Evolutionary conservation across 2,797 vertebrate species (phyloP).

Genomic region (Anomalospiza imberbis): DNA sequence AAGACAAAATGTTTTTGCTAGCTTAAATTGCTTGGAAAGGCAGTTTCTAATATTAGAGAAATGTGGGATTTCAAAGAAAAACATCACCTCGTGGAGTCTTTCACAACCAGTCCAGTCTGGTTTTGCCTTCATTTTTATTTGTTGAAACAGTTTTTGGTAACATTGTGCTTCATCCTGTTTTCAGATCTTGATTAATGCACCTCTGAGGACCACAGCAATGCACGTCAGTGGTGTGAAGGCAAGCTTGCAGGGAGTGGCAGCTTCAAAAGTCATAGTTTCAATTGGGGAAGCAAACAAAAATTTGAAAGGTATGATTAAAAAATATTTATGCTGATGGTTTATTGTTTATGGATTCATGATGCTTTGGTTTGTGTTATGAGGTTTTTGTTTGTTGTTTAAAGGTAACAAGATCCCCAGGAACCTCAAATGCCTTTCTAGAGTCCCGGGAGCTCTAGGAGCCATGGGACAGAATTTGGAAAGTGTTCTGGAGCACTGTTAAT

Average conservation of each 20-base stretch:
- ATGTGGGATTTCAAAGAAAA: neutral
- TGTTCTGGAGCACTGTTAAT: neutral
- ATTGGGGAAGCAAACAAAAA: conserved; percentile 83
- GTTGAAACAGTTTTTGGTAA: neutral
- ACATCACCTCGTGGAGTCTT: neutral
- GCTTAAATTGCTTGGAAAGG: neutral
- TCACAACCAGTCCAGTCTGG: neutral
- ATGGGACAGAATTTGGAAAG: neutral
- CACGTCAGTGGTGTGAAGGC: conserved; percentile 66
- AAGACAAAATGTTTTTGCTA: neutral
- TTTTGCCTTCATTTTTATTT: neutral
- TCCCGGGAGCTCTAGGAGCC: neutral
- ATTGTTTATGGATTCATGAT: neutral
- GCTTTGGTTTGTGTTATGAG: neutral
- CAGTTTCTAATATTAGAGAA: neutral
- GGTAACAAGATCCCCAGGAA: neutral
- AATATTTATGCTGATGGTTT: neutral
- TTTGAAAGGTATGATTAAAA: conserved; percentile 81
- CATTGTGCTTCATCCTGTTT: neutral
- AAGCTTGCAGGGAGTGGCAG: conserved; percentile 58
- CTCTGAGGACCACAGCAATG: conserved; percentile 71
- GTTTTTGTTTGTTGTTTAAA: neutral
- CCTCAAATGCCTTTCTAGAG: neutral
- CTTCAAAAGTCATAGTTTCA: conserved; percentile 80
- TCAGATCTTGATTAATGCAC: conserved; percentile 76